Evolutionary conservation across 1,140 invertebrate genomes (phyloP).

Genomic region (Macrosteles quadrilineatus): DNA sequence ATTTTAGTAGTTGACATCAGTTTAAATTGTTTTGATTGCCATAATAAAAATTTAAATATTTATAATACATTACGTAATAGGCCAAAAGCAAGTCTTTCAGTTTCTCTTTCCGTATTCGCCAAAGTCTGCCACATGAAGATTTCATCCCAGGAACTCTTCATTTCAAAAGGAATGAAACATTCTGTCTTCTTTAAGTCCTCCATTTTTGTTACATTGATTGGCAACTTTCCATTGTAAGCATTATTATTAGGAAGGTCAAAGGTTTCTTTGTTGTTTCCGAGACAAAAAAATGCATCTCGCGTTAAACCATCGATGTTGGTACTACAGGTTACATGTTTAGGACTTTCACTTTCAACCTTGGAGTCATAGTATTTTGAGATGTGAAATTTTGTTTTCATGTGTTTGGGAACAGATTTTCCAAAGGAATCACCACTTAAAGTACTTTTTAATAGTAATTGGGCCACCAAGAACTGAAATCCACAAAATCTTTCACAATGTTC

Average conservation of each 20-base stretch:
- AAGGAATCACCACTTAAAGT: not conserved
- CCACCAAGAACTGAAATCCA: not conserved
- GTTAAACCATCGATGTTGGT: not conserved
- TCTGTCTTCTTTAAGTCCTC: not conserved
- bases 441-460: not conserved
- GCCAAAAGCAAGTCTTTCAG: too few species aligned
- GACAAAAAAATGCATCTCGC: not conserved
- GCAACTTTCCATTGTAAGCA: not conserved
- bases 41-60: too few species aligned
- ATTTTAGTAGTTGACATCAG: too few species aligned
- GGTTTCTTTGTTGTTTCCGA: not conserved
- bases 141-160: too few species aligned
- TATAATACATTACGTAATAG: too few species aligned
- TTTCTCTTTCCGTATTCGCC: too few species aligned
- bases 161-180: not conserved
- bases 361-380: not conserved
- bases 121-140: too few species aligned
- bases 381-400: not conserved
- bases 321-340: not conserved
- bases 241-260: not conserved
- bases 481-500: too few species aligned
- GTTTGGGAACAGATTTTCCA: not conserved
- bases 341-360: not conserved
- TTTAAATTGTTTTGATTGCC: too few species aligned
- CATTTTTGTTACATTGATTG: not conserved